These are phyloP conservation scores for Aelia acuminata DNA, from an alignment of 2,888 invertebrate species.

Conservation along the genomic window DNA sequence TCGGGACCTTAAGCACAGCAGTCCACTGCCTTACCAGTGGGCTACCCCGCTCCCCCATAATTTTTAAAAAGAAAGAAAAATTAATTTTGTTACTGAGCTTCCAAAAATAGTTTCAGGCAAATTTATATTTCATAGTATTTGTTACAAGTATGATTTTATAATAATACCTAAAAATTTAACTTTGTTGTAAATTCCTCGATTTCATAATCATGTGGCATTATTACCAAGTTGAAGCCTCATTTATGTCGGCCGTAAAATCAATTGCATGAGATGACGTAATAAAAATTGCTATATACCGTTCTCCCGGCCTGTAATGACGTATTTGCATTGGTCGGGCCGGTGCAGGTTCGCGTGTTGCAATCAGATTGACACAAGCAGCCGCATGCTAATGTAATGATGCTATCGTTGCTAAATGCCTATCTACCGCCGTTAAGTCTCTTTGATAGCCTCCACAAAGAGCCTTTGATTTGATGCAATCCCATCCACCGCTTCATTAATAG, in stretches of 20 bases:
- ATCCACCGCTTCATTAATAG: conserved; percentile 16
- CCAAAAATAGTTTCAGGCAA: too few relatives aligned
- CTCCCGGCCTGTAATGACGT: background rate
- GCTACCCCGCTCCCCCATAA: too few relatives aligned
- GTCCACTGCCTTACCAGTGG: too few relatives aligned
- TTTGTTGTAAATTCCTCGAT: background rate
- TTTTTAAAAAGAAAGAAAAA: too few relatives aligned
- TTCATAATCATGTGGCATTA: background rate
- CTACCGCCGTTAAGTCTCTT: conserved; percentile 13
- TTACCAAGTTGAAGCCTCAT: background rate
- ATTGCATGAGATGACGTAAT: background rate
- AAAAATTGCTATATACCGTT: background rate
- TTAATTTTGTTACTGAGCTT: too few relatives aligned
- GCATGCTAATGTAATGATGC: conserved; percentile 37
- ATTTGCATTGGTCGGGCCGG: background rate
- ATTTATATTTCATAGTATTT: too few relatives aligned
- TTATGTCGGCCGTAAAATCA: background rate
- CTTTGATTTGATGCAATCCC: conserved; percentile 22
- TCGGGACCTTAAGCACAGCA: too few relatives aligned
- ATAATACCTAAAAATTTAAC: background rate
- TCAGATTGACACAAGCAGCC: conserved; percentile 20
- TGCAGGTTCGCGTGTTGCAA: background rate
- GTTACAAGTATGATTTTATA: too few relatives aligned
- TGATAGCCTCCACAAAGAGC: conserved; percentile 29
- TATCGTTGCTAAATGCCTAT: conserved; percentile 10